phyloP scores from a whole-genome alignment of 2,113 vertebrate species.

The Alligator mississippiensis region DNA sequence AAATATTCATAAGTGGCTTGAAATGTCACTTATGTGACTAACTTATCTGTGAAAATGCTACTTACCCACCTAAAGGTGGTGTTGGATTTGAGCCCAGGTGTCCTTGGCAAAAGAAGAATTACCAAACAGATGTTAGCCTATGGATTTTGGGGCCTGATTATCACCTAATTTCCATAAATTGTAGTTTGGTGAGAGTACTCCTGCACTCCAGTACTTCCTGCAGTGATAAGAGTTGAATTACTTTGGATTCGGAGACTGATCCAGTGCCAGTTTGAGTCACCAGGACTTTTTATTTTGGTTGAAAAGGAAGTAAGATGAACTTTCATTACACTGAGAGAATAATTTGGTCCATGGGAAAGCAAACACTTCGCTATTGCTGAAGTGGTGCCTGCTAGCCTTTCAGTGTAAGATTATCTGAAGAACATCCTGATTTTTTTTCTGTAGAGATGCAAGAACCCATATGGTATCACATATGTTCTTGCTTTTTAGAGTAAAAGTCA shows the following conservation, averaged over 20 bases:
- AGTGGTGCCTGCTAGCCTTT: neutral
- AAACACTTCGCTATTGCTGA: neutral
- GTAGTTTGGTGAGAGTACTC: neutral
- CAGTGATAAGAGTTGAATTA: neutral
- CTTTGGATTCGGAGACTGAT: neutral
- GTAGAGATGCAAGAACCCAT: neutral
- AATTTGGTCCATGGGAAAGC: neutral
- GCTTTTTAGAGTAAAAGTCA: neutral
- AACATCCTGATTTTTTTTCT: neutral
- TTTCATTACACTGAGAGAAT: neutral
- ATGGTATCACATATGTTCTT: neutral
- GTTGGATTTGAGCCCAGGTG: neutral
- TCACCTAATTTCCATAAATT: neutral
- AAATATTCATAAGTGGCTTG: no score
- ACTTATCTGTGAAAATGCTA: no score
- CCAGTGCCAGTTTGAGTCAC: neutral
- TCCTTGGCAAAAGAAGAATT: neutral
- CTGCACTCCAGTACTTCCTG: no score
- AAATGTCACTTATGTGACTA: no score
- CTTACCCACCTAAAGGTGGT: no score
- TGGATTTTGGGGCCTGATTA: neutral
- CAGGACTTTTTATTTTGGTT: neutral
- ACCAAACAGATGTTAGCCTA: accelerated
- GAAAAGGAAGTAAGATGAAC: neutral
- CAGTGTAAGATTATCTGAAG: neutral